These are phyloP conservation scores for Triplophysa yarkandensis DNA, from an alignment of 2,797 vertebrate genomes.

Conservation along the genomic window DNA sequence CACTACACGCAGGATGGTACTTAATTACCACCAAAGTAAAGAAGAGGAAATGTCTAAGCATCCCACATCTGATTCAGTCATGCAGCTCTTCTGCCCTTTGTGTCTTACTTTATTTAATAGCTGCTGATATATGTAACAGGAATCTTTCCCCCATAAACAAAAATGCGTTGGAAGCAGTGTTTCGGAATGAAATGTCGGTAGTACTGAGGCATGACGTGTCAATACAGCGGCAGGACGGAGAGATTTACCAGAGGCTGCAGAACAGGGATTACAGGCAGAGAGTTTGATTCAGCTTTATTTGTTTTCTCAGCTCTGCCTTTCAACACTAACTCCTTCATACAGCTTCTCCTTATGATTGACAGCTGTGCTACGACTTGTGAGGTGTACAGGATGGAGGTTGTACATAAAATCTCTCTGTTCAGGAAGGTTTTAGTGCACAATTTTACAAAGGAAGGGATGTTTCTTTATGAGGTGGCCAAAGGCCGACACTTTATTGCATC, in stretches of 20 bases:
- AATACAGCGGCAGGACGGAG: conserved; percentile 75
- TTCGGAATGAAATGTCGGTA: conserved; percentile 84
- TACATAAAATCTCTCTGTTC: neutral
- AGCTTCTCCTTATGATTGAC: conserved; percentile 36
- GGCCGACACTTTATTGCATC: conserved; percentile 1
- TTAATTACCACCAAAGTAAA: neutral
- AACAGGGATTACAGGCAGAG: conserved; percentile 33
- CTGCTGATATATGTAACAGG: conserved; percentile 86
- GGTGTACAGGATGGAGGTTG: conserved; percentile 40
- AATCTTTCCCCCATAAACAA: conserved; percentile 84
- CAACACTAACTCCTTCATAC: conserved; percentile 43
- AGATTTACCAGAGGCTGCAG: conserved; percentile 47
- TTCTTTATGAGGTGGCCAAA: neutral
- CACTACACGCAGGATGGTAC: neutral
- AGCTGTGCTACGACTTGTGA: conserved; percentile 39
- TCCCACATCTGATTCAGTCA: conserved; percentile 44
- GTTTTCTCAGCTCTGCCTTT: conserved; percentile 37
- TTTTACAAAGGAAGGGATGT: neutral
- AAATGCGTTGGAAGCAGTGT: conserved; percentile 58
- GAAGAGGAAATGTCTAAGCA: conserved; percentile 49
- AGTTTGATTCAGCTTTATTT: conserved; percentile 46
- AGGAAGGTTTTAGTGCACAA: neutral
- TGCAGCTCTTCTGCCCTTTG: conserved; percentile 29
- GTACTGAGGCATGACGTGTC: conserved; percentile 80
- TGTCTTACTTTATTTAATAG: conserved; percentile 82